Evolutionary conservation across 2,888 invertebrate species (phyloP), one percentile per base, ranked within the genome.

Genomic region (Tubulanus polymorphus): DNA sequence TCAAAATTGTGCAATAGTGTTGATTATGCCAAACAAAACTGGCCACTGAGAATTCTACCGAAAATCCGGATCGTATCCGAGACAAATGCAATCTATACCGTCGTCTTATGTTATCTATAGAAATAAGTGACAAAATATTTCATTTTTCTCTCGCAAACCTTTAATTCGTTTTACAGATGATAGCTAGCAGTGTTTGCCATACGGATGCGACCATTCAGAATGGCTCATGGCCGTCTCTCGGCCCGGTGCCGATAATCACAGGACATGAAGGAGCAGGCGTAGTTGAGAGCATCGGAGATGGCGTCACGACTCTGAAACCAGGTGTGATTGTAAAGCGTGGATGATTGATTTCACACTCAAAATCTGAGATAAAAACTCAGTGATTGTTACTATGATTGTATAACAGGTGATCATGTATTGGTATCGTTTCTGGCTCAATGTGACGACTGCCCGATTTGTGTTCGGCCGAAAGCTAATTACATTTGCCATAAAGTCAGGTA

Each of bases 391-490:
- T n/a, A n/a, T n/a, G n/a, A n/a, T 46, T 49, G 6, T 30, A 49
- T 67, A 74, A 15, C 67, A 87, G 88, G 89, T 53, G 97, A 99
- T 79, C 93, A 94, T 81, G 99, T 99, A n/a, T 86, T 99, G 61
- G 96, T 97, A 0, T 80, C 95, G 27, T 99, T 96, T 75, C 88
- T 94, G 57, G 97, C 99, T 0, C 96, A 99, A 81, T 99, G 99
- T 80, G 85, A 88, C 28, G 88, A 92, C 23, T 99, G 99, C 82
- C 93, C 96, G 78, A 99, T 93, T 79, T 99, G 99, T 80, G 86
- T n/a, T 32, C 5, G 88, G 61, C 93, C 88, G 58, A 87, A 90
- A 0, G 97, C 97, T 80, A 97, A 99, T 0, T 99, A 99, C 82
- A 82, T 99, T 10, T 99, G 99, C 76, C 88, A 91, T 72, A 95